A percentile compares a stretch with the other conserved stretches of the same genome.
Evolutionary conservation across 2,888 invertebrate species (phyloP).

Genomic region (Xanthia togata): DNA sequence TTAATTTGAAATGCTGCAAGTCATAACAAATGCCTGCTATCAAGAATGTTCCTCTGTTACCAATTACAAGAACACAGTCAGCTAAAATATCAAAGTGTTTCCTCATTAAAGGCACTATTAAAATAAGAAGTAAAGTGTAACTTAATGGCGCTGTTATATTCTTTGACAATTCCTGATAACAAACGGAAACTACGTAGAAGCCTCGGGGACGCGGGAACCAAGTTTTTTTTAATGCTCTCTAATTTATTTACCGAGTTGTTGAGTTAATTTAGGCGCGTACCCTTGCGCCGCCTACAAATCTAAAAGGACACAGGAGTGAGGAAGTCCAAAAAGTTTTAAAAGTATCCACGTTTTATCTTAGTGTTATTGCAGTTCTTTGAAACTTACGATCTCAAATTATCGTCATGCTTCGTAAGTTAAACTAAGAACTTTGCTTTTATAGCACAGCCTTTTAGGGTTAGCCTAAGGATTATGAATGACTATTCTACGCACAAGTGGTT

Average conservation of each 20-base stretch:
- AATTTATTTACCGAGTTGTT: constrained; percentile 73
- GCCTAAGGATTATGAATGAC: constrained; percentile 10
- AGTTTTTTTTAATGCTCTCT: constrained; percentile 67
- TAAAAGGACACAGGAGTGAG: constrained; percentile 43
- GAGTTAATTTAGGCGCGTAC: constrained; percentile 68
- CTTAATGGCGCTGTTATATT: constrained; percentile 35
- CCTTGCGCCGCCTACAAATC: constrained; percentile 56
- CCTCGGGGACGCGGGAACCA: constrained; percentile 42
- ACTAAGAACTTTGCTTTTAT: constrained; percentile 39
- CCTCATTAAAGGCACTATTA: constrained; percentile 18
- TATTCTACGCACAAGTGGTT: constrained; percentile 7
- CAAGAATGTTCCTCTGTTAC: neutral
- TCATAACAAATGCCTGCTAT: neutral
- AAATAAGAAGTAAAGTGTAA: constrained; percentile 29
- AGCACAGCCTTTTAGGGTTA: constrained; percentile 12
- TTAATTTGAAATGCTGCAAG: neutral
- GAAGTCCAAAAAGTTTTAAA: constrained; percentile 55
- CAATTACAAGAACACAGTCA: neutral
- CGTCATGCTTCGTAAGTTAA: constrained; percentile 36
- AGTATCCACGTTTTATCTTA: constrained; percentile 46
- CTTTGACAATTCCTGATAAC: constrained; percentile 57
- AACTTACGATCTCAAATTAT: constrained; percentile 51
- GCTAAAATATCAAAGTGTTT: neutral
- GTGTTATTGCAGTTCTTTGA: constrained; percentile 51
- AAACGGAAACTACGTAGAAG: constrained; percentile 59